phyloP scores from a whole-genome alignment of 1,140 invertebrate genomes.

The Drosophila parvula region DNA sequence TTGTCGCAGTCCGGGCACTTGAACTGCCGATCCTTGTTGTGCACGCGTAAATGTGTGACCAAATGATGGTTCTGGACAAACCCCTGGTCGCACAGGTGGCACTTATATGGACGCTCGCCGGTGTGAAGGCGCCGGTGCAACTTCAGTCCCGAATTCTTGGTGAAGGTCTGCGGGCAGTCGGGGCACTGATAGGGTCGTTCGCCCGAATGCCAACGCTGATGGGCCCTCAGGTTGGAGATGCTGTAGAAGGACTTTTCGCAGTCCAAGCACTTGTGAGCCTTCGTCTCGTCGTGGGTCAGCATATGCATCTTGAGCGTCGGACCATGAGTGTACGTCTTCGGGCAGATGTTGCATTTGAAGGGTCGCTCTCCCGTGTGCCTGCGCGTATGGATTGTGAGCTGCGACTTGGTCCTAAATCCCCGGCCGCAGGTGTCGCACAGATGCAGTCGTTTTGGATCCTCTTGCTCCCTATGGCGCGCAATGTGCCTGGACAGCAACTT shows the following conservation, averaged over 20 bases:
- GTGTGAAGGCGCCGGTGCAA: constrained; percentile 40
- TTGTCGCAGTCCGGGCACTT: constrained; percentile 51
- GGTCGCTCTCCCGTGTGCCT: constrained; percentile 48
- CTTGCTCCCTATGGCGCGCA: constrained; percentile 4
- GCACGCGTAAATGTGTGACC: constrained; percentile 33
- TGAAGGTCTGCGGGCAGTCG: constrained; percentile 29
- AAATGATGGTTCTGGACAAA: constrained; percentile 46
- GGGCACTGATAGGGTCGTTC: constrained; percentile 34
- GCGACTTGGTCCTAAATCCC: constrained; percentile 25
- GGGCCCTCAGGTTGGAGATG: constrained; percentile 15
- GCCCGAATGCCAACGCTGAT: constrained; percentile 29
- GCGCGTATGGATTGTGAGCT: constrained; percentile 29
- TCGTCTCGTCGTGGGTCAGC: constrained; percentile 29
- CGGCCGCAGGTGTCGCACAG: constrained; percentile 44
- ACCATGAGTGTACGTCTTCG: constrained; percentile 32
- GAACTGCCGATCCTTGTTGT: constrained; percentile 42
- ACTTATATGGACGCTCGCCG: constrained; percentile 38
- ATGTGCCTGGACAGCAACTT: constrained; percentile 24
- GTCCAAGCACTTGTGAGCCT: constrained; percentile 31
- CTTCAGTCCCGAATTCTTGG: constrained; percentile 38
- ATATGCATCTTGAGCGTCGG: constrained; percentile 32
- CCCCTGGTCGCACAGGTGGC: constrained; percentile 24
- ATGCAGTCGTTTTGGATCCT: constrained; percentile 22
- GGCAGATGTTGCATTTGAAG: constrained; percentile 27
- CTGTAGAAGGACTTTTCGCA: constrained; percentile 37